Evolutionary conservation across 2,888 invertebrate genomes (phyloP).

Genomic region (Ornithoptera priamus): DNA sequence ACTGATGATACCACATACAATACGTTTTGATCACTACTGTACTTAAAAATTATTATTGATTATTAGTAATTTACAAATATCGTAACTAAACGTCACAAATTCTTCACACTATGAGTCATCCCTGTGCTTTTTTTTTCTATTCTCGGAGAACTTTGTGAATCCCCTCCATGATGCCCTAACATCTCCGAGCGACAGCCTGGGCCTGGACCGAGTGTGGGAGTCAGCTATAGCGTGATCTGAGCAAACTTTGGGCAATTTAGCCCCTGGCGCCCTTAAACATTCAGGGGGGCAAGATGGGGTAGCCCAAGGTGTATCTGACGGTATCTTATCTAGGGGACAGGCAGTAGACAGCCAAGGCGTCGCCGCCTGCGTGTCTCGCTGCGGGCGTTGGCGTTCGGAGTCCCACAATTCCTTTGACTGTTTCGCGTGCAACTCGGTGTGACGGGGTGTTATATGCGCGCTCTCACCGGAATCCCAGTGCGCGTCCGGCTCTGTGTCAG

Average conservation of each 20-base stretch:
- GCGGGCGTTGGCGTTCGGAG: not conserved
- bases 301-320: slow-evolving; percentile 7
- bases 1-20: too few relatives aligned
- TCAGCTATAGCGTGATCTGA: slow-evolving; percentile 37
- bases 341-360: not conserved
- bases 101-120: slow-evolving; percentile 37
- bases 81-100: slow-evolving; percentile 1
- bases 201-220: slow-evolving; percentile 8
- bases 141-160: slow-evolving; percentile 51
- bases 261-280: slow-evolving; percentile 16
- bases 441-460: slow-evolving; percentile 7
- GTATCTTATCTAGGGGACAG: not conserved
- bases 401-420: not conserved
- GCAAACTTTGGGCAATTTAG: slow-evolving; percentile 38
- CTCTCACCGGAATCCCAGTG: slow-evolving; percentile 90
- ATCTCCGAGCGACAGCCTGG: slow-evolving; percentile 49
- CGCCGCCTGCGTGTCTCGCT: not conserved
- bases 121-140: slow-evolving; percentile 47
- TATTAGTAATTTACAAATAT: not conserved
- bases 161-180: slow-evolving; percentile 56
- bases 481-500: slow-evolving; percentile 69
- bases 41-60: too few relatives aligned
- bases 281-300: not conserved
- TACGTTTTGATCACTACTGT: too few relatives aligned
- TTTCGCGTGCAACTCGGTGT: not conserved